These are phyloP conservation scores for Luscinia megarhynchos DNA, from an alignment of 2,797 vertebrate species.

Conservation along the genomic window DNA sequence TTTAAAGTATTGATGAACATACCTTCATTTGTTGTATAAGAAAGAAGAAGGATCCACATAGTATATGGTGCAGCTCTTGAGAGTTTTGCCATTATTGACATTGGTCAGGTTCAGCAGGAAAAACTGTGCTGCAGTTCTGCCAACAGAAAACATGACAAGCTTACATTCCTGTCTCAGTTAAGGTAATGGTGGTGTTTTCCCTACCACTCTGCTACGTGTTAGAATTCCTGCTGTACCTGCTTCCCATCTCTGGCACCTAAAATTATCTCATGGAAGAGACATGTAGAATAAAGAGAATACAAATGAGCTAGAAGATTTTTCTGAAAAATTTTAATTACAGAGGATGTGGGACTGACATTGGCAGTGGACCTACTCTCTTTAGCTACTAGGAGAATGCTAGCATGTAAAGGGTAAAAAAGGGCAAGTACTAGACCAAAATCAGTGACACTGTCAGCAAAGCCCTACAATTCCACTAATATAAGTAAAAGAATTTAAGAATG, in stretches of 20 bases:
- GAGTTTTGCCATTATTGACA: conserved; percentile 52
- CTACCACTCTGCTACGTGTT: neutral
- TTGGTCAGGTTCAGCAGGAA: neutral
- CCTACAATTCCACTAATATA: neutral
- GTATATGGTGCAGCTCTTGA: neutral
- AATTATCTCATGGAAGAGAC: neutral
- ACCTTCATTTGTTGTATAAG: conserved; percentile 35
- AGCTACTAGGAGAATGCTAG: neutral
- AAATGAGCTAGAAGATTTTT: neutral
- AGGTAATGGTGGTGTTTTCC: neutral
- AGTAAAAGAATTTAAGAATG: neutral
- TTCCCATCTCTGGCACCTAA: neutral
- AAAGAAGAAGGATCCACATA: conserved; percentile 62
- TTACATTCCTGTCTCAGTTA: neutral
- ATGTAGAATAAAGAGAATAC: neutral
- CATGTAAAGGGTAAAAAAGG: neutral
- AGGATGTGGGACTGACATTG: neutral
- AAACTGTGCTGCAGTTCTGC: conserved; percentile 29
- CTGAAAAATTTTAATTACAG: neutral
- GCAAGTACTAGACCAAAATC: neutral
- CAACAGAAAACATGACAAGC: neutral
- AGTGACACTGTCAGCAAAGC: neutral
- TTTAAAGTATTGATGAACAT: neutral
- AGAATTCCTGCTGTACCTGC: neutral
- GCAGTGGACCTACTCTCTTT: neutral